Evolutionary conservation across 2,888 invertebrate species (phyloP).

Genomic region (Macropis europaea): DNA sequence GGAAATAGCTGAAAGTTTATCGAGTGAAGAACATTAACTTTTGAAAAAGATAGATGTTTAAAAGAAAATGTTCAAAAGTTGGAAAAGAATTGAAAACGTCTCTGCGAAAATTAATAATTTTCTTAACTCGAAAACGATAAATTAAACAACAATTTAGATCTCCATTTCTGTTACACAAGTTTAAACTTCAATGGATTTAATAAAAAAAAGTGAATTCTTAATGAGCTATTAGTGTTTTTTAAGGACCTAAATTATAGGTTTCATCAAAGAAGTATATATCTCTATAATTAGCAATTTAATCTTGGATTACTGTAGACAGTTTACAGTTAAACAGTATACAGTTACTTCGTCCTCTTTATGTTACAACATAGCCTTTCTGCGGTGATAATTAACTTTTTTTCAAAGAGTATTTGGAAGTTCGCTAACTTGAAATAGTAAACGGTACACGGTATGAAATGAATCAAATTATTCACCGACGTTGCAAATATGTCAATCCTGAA

Average conservation of each 20-base stretch:
- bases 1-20: no score
- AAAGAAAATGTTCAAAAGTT: no score
- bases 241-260: not conserved
- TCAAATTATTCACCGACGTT: not conserved
- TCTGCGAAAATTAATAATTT: no score
- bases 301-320: conserved; percentile 32
- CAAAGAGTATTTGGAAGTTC: conserved; percentile 17
- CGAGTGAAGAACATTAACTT: no score
- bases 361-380: conserved; percentile 15
- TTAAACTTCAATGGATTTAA: not conserved
- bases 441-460: not conserved
- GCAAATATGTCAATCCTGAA: not conserved
- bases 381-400: conserved; percentile 27
- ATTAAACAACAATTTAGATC: no score
- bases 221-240: not conserved
- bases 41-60: no score
- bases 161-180: not conserved
- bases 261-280: not conserved
- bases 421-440: conserved; percentile 7
- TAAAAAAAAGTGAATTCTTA: not conserved
- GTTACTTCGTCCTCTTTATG: conserved; percentile 44
- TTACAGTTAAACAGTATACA: conserved; percentile 49
- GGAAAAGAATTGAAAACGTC: no score
- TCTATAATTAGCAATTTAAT: conserved; percentile 38
- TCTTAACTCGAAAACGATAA: not conserved